Evolutionary conservation across 2,888 invertebrate genomes (phyloP).

Genomic region (Athrips mouffetella): DNA sequence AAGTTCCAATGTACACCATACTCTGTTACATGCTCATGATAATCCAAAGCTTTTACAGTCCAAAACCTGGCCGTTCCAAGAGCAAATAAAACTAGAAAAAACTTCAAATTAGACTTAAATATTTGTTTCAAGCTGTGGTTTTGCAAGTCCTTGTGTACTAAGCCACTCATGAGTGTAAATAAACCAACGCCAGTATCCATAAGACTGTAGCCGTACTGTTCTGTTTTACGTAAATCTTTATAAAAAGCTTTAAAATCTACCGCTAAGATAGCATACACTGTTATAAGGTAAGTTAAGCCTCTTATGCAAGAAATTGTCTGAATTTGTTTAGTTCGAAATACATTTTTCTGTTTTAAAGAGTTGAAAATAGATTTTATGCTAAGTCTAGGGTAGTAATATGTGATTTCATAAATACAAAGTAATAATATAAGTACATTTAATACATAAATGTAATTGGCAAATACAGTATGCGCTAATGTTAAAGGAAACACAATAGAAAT

Average conservation of each 20-base stretch:
- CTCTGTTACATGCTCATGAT: slow-evolving; percentile 93
- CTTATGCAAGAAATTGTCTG: slow-evolving; percentile 82
- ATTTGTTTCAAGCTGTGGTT: slow-evolving; percentile 43
- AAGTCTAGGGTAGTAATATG: too few relatives aligned
- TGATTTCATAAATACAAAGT: slow-evolving; percentile 32
- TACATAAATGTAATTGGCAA: slow-evolving; percentile 50
- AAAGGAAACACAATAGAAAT: slow-evolving; percentile 74
- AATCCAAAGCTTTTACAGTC: slow-evolving; percentile 81
- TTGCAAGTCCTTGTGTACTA: slow-evolving; percentile 78
- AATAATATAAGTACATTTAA: slow-evolving; percentile 46
- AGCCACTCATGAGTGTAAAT: slow-evolving; percentile 89
- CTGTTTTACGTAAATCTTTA: slow-evolving; percentile 90
- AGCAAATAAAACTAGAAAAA: slow-evolving; percentile 56
- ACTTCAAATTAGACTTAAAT: slow-evolving; percentile 54
- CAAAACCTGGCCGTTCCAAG: slow-evolving; percentile 82
- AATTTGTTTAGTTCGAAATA: slow-evolving; percentile 37
- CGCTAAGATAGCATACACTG: slow-evolving; percentile 91
- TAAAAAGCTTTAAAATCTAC: slow-evolving; percentile 96
- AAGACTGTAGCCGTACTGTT: slow-evolving; percentile 88
- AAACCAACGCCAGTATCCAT: slow-evolving; percentile 98
- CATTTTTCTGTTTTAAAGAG: slow-evolving; percentile 32
- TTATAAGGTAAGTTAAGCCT: slow-evolving; percentile 84
- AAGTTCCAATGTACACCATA: slow-evolving; percentile 99
- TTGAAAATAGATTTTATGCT: slow-evolving; percentile 29
- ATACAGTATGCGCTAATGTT: slow-evolving; percentile 76